A percentile compares a stretch with the other conserved stretches of the same genome.
Evolutionary conservation across 2,888 invertebrate species (phyloP).

Genomic region (Heterodera filipjevi): DNA sequence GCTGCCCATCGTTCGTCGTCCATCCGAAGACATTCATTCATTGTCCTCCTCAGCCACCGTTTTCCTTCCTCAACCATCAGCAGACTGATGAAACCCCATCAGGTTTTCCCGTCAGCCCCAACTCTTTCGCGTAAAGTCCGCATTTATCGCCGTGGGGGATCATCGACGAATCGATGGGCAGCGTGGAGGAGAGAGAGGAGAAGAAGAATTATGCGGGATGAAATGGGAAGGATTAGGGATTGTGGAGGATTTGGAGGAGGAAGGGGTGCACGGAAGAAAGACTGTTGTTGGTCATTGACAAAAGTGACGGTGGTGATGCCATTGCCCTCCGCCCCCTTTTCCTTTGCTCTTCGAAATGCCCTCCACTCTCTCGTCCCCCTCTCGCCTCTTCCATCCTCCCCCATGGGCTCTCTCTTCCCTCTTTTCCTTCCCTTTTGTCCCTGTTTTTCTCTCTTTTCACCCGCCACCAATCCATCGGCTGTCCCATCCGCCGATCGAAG

Average conservation of each 20-base stretch:
- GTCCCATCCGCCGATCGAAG: conserved; percentile 3
- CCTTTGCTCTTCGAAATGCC: neutral
- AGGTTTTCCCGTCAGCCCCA: neutral
- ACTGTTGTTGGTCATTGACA: neutral
- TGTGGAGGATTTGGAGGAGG: neutral
- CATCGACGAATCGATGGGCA: conserved; percentile 5
- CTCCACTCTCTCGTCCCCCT: neutral
- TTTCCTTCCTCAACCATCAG: neutral
- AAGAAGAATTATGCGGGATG: neutral
- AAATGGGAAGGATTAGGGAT: neutral
- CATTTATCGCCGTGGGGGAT: conserved; percentile 1
- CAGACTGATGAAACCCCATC: neutral
- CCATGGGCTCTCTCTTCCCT: neutral
- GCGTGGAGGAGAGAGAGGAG: neutral
- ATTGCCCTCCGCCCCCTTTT: neutral
- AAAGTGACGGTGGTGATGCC: neutral
- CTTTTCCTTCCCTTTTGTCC: neutral
- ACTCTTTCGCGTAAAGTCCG: neutral
- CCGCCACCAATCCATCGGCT: neutral
- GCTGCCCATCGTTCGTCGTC: neutral
- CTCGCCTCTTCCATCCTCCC: too few species aligned
- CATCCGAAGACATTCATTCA: neutral
- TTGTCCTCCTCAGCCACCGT: neutral
- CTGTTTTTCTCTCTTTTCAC: neutral
- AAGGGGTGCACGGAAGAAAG: neutral